phyloP scores from a whole-genome alignment of 2,797 vertebrate genomes.

The Petrocephalus sullivani region DNA sequence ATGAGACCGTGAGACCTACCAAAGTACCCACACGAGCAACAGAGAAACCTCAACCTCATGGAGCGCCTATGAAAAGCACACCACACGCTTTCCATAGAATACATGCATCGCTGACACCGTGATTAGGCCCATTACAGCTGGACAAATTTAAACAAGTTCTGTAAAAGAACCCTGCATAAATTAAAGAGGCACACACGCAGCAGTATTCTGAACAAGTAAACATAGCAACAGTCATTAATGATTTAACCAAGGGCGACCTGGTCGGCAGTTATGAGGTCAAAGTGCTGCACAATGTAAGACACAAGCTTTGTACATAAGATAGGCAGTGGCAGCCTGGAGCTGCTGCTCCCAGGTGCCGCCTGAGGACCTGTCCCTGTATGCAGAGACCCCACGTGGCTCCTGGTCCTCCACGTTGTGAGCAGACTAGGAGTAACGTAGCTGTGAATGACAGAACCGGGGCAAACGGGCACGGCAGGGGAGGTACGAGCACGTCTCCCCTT shows the following conservation, averaged over 20 bases:
- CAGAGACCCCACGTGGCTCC: background rate
- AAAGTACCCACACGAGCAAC: background rate
- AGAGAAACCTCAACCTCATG: background rate
- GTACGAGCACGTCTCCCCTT: background rate
- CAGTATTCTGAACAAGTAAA: background rate
- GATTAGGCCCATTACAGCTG: background rate
- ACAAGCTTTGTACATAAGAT: background rate
- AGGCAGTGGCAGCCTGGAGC: background rate
- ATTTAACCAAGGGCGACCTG: background rate
- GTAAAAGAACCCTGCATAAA: background rate
- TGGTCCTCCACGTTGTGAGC: background rate
- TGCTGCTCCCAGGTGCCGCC: background rate
- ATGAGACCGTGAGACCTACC: background rate
- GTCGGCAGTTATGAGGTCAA: background rate
- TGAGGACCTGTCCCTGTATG: background rate
- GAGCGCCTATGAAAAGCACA: background rate
- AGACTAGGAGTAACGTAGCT: background rate
- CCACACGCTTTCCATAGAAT: background rate
- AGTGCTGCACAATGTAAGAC: background rate
- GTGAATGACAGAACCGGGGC: background rate
- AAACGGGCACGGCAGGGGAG: background rate
- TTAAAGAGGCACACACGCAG: background rate
- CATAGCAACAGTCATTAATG: background rate
- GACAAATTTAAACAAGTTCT: background rate
- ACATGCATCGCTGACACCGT: background rate